A percentile compares a stretch with the other conserved stretches of the same genome.
These are phyloP conservation scores for Athetis lepigone DNA, from an alignment of 2,888 invertebrate species.

Conservation along the genomic window DNA sequence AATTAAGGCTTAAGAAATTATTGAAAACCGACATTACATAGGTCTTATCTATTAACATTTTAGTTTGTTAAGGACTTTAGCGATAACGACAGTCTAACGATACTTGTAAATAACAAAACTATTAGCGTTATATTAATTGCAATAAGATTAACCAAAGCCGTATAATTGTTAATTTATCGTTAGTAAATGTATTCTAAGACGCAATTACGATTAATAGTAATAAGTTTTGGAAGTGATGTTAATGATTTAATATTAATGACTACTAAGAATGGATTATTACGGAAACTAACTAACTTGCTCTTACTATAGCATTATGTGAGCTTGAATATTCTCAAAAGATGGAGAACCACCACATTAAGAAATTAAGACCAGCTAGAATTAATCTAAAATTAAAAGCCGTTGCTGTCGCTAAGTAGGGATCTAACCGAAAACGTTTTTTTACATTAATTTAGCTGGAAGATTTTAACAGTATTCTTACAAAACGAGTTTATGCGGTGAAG, in stretches of 20 bases:
- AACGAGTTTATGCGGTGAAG: neutral
- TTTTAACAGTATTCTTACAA: neutral
- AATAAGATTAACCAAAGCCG: slow-evolving; percentile 30
- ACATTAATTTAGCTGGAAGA: too few relatives aligned
- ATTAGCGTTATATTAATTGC: slow-evolving; percentile 33
- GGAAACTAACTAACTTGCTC: slow-evolving; percentile 12
- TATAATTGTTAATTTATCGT: slow-evolving; percentile 27
- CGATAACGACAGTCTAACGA: slow-evolving; percentile 1
- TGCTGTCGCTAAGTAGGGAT: neutral
- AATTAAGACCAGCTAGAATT: neutral
- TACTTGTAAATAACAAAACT: slow-evolving; percentile 1
- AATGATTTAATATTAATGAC: slow-evolving; percentile 46
- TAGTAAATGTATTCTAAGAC: slow-evolving; percentile 24
- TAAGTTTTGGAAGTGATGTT: slow-evolving; percentile 34
- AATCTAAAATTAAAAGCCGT: neutral
- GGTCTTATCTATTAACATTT: neutral
- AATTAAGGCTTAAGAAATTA: too few relatives aligned
- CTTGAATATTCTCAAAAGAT: neutral
- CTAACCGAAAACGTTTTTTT: too few relatives aligned
- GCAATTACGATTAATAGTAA: slow-evolving; percentile 40
- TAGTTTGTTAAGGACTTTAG: neutral
- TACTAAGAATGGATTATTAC: slow-evolving; percentile 26
- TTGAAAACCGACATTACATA: too few relatives aligned
- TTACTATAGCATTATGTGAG: neutral
- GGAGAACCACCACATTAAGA: too few relatives aligned